A percentile compares a stretch with the other conserved stretches of the same genome.
Conservation (phyloP, 2,113 vertebrate species). For the Notarius lentiginosus region DNA sequence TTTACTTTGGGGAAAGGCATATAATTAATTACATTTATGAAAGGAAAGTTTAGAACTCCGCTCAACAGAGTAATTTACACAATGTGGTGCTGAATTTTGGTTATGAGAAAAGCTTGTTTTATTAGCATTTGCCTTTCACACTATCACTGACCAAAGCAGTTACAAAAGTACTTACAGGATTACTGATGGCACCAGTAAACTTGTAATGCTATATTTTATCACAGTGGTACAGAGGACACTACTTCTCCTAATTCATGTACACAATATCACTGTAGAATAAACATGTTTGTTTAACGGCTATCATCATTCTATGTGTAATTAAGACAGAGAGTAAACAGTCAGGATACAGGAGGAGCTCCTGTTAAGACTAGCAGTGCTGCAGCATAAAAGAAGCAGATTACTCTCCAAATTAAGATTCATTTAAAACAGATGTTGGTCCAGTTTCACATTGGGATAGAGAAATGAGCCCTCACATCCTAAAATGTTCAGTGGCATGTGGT, state of each 20-base stretch:
- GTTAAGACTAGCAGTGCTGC: slow-evolving; percentile 66
- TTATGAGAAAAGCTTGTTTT: background rate
- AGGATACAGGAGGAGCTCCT: slow-evolving; percentile 65
- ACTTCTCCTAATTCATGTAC: background rate
- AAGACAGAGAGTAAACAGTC: slow-evolving; percentile 68
- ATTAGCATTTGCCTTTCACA: background rate
- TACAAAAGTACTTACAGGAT: slow-evolving; percentile 37
- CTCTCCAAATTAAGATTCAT: slow-evolving; percentile 72
- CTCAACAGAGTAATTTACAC: background rate
- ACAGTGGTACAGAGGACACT: slow-evolving; percentile 11
- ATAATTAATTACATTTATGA: background rate
- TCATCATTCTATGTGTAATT: slow-evolving; percentile 57
- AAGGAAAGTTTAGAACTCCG: background rate
- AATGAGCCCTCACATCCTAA: slow-evolving; percentile 60
- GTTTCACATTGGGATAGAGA: slow-evolving; percentile 63
- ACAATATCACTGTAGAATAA: slow-evolving; percentile 13
- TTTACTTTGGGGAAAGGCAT: background rate
- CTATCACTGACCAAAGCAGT: background rate
- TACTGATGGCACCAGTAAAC: slow-evolving; percentile 30
- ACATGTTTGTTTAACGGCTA: slow-evolving; percentile 32
- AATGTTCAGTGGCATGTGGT: slow-evolving; percentile 44
- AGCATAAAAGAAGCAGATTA: slow-evolving; percentile 75
- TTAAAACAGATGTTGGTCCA: slow-evolving; percentile 74
- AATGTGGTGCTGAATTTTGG: background rate
- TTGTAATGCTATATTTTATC: slow-evolving; percentile 34